phyloP scores from a whole-genome alignment of 2,888 invertebrate genomes.

The Epinotia ramella region DNA sequence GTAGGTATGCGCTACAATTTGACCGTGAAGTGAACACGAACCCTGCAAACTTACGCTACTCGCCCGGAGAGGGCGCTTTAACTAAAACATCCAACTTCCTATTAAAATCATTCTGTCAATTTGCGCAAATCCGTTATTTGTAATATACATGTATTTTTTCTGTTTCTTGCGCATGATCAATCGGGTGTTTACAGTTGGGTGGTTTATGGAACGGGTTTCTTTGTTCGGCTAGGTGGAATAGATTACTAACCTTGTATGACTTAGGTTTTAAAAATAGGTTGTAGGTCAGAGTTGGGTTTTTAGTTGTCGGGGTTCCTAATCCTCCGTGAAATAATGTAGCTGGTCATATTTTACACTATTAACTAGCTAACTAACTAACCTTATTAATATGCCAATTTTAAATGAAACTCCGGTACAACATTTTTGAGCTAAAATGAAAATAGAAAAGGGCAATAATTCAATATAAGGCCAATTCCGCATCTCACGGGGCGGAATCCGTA shows the following conservation, averaged over 20 bases:
- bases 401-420: too few species aligned
- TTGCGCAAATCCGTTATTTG: constrained; percentile 16
- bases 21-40: too few species aligned
- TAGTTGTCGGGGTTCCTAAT: too few species aligned
- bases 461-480: too few species aligned
- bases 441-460: too few species aligned
- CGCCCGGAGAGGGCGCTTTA: constrained; percentile 27
- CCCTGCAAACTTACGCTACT: constrained; percentile 14
- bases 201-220: constrained; percentile 8
- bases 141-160: background rate
- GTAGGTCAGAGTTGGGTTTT: background rate
- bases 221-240: constrained; percentile 2
- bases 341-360: too few species aligned
- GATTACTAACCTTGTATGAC: background rate
- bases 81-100: background rate
- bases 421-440: too few species aligned
- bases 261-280: background rate
- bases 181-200: constrained; percentile 10
- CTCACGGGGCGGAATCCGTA: too few species aligned
- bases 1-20: too few species aligned
- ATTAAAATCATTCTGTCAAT: constrained; percentile 13
- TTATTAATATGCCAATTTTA: too few species aligned
- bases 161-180: constrained; percentile 28
- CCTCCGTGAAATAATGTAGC: too few species aligned
- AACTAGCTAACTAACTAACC: too few species aligned